These are phyloP conservation scores for Mastigias papua DNA, from an alignment of 30 jellyfish, hydroid and myxozoan species.

Conservation along the genomic window DNA sequence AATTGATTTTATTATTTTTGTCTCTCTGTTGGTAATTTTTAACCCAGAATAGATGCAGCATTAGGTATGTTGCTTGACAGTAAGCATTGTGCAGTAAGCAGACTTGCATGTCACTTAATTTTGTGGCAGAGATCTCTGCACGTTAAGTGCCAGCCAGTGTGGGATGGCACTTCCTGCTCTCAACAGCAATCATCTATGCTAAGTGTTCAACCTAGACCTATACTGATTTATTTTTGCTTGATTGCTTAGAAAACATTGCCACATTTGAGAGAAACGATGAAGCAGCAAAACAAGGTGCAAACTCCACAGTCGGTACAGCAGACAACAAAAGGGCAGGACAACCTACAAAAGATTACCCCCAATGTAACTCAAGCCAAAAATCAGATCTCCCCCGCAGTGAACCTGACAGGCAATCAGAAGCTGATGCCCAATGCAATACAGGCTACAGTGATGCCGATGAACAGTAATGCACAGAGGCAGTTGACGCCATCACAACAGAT, in stretches of 20 bases:
- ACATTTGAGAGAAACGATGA: constrained; percentile 91
- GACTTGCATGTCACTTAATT: too few species aligned
- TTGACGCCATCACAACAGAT: constrained; percentile 81
- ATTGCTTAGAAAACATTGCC: constrained; percentile 89
- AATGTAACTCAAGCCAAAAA: constrained; percentile 29
- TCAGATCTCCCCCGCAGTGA: constrained; percentile 23
- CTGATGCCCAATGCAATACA: constrained; percentile 43
- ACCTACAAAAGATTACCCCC: constrained; percentile 31
- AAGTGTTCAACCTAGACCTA: background rate
- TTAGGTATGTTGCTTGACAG: too few species aligned
- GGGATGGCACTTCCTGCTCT: too few species aligned
- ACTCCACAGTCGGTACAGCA: constrained; percentile 53
- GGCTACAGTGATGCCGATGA: constrained; percentile 69
- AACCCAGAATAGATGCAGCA: too few species aligned
- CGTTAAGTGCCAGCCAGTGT: too few species aligned
- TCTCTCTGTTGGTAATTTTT: too few species aligned
- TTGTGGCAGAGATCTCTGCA: too few species aligned
- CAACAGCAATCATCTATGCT: too few species aligned
- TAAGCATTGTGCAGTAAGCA: too few species aligned
- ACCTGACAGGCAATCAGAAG: constrained; percentile 27
- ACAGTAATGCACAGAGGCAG: constrained; percentile 25
- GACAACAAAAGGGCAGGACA: constrained; percentile 33
- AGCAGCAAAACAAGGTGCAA: constrained; percentile 87
- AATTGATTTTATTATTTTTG: too few species aligned
- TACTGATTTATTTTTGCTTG: background rate